Conservation (phyloP, 2,113 vertebrate genomes). For the Clinocottus analis region DNA sequence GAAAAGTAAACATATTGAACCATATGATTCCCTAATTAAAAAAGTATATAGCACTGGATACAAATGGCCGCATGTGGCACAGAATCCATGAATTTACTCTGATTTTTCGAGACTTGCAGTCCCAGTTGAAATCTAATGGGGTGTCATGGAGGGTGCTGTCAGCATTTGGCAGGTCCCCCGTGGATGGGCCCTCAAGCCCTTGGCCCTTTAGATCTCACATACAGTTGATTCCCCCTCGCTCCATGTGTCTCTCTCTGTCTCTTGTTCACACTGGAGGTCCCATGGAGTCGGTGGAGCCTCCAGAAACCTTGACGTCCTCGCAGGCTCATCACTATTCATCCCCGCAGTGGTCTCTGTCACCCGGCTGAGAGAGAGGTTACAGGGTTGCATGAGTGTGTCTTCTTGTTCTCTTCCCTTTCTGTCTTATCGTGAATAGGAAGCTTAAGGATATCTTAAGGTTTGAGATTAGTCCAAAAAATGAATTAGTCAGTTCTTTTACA, state of each 20-base stretch:
- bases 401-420: not conserved
- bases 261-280: constrained; percentile 6
- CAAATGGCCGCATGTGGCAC: not conserved
- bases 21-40: not conserved
- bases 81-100: not conserved
- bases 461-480: constrained; percentile 1
- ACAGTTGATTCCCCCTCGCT: constrained; percentile 16
- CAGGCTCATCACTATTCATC: constrained; percentile 69
- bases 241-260: constrained; percentile 5
- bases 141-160: constrained; percentile 55
- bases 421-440: not conserved
- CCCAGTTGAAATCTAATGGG: constrained; percentile 33
- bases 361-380: constrained; percentile 68
- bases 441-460: not conserved
- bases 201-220: constrained; percentile 28
- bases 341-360: constrained; percentile 41
- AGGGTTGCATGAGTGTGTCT: not conserved
- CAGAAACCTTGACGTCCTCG: constrained; percentile 40
- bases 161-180: constrained; percentile 51
- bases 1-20: not conserved
- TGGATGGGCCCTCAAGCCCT: constrained; percentile 17
- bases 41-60: not conserved
- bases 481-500: constrained; percentile 16
- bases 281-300: constrained; percentile 26
- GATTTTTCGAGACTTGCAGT: constrained; percentile 6